phyloP scores from a whole-genome alignment of 2,888 invertebrate species.

The Pachliopta kotzebuea region DNA sequence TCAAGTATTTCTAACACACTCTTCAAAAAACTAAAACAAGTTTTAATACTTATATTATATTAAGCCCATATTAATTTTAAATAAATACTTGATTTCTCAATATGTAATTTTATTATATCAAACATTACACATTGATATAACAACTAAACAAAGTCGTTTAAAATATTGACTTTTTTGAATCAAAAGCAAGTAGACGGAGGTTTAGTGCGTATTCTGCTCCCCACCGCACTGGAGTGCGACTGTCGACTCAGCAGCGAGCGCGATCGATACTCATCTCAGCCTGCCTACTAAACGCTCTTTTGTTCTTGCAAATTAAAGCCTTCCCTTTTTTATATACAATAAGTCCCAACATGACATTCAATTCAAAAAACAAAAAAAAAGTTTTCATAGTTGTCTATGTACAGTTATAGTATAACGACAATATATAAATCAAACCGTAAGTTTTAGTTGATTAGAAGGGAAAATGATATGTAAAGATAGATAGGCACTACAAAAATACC shows the following conservation, averaged over 20 bases:
- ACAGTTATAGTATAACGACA: not conserved
- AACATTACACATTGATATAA: not conserved
- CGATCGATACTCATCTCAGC: conserved; percentile 67
- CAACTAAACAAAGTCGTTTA: not conserved
- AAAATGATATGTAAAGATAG: no score
- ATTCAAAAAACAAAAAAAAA: conserved; percentile 13
- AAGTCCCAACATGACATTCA: conserved; percentile 24
- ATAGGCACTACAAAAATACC: no score
- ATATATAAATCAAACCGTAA: not conserved
- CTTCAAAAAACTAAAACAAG: not conserved
- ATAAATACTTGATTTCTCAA: no score
- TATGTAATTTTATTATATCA: not conserved
- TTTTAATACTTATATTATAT: not conserved
- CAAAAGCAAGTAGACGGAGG: conserved; percentile 25
- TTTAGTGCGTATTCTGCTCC: conserved; percentile 36
- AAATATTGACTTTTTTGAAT: conserved; percentile 21
- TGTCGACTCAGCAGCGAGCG: conserved; percentile 62
- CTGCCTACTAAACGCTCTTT: conserved; percentile 49
- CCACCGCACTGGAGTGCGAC: conserved; percentile 37
- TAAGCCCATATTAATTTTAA: not conserved
- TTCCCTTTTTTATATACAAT: conserved; percentile 23
- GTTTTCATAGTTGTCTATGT: not conserved
- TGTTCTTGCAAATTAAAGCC: conserved; percentile 43
- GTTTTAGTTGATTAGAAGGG: no score
- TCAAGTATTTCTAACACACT: no score